Evolutionary conservation across 2,113 vertebrate species (phyloP).

Genomic region (Lepidothrix coronata): DNA sequence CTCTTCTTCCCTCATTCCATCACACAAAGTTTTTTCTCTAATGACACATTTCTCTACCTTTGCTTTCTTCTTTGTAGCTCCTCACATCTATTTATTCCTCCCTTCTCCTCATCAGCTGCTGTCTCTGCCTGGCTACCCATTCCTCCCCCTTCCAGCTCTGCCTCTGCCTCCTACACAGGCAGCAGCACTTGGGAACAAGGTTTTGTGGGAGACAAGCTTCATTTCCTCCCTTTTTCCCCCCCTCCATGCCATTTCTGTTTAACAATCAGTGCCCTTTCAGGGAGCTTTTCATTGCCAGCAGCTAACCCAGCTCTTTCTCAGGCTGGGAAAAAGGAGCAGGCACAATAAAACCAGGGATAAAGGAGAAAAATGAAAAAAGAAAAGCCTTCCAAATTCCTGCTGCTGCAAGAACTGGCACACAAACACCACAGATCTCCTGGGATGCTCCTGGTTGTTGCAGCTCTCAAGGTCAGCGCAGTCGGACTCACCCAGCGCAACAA

Average conservation of each 20-base stretch:
- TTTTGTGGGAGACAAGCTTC: neutral
- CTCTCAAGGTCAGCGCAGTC: neutral
- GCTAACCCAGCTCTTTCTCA: neutral
- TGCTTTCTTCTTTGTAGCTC: neutral
- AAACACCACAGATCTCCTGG: neutral
- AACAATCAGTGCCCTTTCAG: neutral
- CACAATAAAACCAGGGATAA: neutral
- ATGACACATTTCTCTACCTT: neutral
- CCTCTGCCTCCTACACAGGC: conserved; percentile 1
- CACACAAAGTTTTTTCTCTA: neutral
- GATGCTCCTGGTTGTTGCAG: neutral
- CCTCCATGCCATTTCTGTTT: neutral
- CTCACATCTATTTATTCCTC: neutral
- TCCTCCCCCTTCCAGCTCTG: neutral
- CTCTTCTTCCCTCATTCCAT: neutral
- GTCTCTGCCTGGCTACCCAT: neutral
- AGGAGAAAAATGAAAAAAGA: neutral
- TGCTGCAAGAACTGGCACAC: neutral
- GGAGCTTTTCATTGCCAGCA: neutral
- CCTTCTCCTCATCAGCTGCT: neutral
- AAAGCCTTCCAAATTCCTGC: neutral
- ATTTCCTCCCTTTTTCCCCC: neutral
- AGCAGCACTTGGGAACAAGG: neutral
- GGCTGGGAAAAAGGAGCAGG: neutral
- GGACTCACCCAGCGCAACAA: neutral